A percentile compares a stretch with the other conserved stretches of the same genome.
These are phyloP conservation scores for Microctenopoma steveboyesi DNA, from an alignment of 2,797 vertebrate genomes.

Conservation along the genomic window DNA sequence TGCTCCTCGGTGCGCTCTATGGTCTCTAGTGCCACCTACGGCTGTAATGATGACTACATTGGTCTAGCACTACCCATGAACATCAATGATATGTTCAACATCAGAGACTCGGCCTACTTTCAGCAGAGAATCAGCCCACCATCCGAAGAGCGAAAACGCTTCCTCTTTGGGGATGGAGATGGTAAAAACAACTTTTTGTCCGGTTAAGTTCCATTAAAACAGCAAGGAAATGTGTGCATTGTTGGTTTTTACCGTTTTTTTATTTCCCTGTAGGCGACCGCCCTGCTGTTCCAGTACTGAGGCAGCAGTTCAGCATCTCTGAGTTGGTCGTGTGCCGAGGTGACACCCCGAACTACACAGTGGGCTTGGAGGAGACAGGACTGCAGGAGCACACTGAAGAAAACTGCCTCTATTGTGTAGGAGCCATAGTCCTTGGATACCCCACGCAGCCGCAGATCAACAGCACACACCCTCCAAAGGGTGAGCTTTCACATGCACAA, in stretches of 20 bases:
- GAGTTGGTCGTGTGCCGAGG: conserved; percentile 95
- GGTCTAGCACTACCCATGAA: conserved; percentile 95
- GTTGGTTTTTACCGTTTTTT: not conserved
- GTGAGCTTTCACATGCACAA: conserved; percentile 66
- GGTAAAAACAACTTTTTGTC: conserved; percentile 76
- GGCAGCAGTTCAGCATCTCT: conserved; percentile 96
- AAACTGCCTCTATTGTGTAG: conserved; percentile 97
- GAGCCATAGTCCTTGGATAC: conserved; percentile 89
- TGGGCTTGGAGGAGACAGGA: conserved; percentile 93
- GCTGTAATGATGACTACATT: conserved; percentile 94
- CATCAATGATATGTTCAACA: conserved; percentile 97
- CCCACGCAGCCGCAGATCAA: conserved; percentile 87
- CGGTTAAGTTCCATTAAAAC: not conserved
- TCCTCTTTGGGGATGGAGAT: conserved; percentile 89
- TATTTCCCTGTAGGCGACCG: conserved; percentile 78
- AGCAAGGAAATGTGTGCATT: not conserved
- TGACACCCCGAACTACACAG: conserved; percentile 87
- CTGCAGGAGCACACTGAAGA: conserved; percentile 96
- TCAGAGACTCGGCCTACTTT: conserved; percentile 95
- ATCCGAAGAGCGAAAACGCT: conserved; percentile 88
- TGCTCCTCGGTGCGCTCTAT: conserved; percentile 98
- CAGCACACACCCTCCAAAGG: conserved; percentile 88
- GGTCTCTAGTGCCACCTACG: conserved; percentile 94
- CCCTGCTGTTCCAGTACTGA: conserved; percentile 86
- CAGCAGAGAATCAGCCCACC: conserved; percentile 92